These are phyloP conservation scores for Aromia moschata DNA, from an alignment of 2,888 invertebrate genomes.

Conservation along the genomic window DNA sequence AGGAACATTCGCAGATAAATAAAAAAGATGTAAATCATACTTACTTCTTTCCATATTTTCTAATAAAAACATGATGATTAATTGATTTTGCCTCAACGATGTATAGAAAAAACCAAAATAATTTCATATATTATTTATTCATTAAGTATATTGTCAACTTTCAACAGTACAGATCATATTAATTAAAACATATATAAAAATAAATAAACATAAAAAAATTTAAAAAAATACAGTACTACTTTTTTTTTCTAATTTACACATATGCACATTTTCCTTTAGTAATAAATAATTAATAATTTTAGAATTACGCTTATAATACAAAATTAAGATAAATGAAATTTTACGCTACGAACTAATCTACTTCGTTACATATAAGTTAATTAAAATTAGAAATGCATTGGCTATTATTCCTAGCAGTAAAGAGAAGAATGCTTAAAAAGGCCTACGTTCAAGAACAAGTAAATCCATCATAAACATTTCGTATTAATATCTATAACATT, in stretches of 20 bases:
- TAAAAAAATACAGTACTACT: constrained; percentile 13
- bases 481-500: constrained; percentile 1
- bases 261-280: background rate
- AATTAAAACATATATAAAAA: constrained; percentile 21
- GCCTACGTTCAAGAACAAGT: constrained; percentile 1
- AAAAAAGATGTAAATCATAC: too few species aligned
- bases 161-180: constrained; percentile 15
- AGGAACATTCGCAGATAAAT: too few species aligned
- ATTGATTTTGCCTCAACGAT: too few species aligned
- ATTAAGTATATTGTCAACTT: constrained; percentile 10
- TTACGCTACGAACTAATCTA: background rate
- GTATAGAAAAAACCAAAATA: too few species aligned
- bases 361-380: background rate
- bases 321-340: background rate
- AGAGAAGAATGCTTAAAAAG: background rate
- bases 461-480: background rate
- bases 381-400: constrained; percentile 1
- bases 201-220: constrained; percentile 22
- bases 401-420: background rate
- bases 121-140: constrained; percentile 6
- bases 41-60: too few species aligned
- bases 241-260: constrained; percentile 6
- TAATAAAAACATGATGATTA: too few species aligned
- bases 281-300: constrained; percentile 5
- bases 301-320: constrained; percentile 1